These are phyloP conservation scores for Lampris megalopsis DNA, from an alignment of 2,113 vertebrate species.

Conservation along the genomic window DNA sequence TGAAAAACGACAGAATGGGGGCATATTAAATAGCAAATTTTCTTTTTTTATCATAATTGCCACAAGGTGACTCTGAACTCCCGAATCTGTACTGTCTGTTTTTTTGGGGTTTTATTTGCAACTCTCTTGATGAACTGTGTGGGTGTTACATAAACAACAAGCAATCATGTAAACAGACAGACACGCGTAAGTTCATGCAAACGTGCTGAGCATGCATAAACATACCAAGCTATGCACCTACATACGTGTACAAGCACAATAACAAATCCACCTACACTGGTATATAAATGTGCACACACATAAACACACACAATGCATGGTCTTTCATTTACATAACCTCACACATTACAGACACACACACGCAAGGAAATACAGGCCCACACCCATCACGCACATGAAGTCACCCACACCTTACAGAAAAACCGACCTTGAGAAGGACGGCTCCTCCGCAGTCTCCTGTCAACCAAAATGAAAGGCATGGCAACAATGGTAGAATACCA, in stretches of 20 bases:
- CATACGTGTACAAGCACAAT: too few relatives aligned
- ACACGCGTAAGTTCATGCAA: not conserved
- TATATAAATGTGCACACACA: constrained; percentile 11
- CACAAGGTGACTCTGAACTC: not conserved
- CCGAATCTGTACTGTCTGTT: too few relatives aligned
- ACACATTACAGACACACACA: too few relatives aligned
- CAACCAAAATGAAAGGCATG: not conserved
- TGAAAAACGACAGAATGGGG: too few relatives aligned
- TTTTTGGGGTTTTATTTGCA: not conserved
- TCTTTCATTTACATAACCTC: not conserved
- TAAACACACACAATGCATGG: constrained; percentile 8
- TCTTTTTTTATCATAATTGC: not conserved
- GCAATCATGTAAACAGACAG: not conserved
- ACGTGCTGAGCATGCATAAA: not conserved
- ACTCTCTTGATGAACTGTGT: too few relatives aligned
- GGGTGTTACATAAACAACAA: too few relatives aligned
- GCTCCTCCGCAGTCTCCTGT: not conserved
- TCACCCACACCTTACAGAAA: not conserved
- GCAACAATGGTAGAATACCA: not conserved
- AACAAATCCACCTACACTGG: not conserved
- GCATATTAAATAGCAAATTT: too few relatives aligned
- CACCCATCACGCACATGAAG: not conserved
- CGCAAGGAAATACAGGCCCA: too few relatives aligned
- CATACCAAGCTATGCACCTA: not conserved
- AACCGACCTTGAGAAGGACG: not conserved